Conservation (phyloP, 2,113 vertebrate species). For the Pyxicephalus adspersus region DNA sequence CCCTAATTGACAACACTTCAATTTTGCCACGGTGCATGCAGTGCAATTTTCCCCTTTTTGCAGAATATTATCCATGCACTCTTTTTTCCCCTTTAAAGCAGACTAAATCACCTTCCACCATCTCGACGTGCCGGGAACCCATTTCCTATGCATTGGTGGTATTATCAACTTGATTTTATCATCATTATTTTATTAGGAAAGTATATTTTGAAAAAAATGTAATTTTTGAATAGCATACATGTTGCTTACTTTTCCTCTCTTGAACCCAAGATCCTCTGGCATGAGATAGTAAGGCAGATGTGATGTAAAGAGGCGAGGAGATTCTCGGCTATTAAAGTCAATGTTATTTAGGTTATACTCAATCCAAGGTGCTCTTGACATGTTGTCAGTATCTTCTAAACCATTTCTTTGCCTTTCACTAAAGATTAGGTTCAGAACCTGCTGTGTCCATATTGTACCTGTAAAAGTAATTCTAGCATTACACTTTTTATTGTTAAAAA, state of each 20-base stretch:
- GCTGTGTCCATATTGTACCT: conserved; percentile 69
- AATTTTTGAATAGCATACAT: neutral
- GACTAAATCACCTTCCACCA: too few relatives aligned
- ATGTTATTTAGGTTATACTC: rapidly evolving
- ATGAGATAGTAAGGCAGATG: conserved; percentile 67
- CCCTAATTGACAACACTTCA: neutral
- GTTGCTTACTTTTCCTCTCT: conserved; percentile 62
- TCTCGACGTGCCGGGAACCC: too few relatives aligned
- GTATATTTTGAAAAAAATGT: neutral
- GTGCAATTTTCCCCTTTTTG: too few relatives aligned
- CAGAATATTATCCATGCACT: too few relatives aligned
- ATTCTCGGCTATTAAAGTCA: conserved; percentile 28
- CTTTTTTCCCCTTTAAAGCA: neutral
- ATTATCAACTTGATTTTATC: too few relatives aligned
- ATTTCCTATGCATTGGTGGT: neutral
- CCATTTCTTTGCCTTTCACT: conserved; percentile 61
- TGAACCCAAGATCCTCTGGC: conserved; percentile 63
- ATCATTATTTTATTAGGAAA: too few relatives aligned
- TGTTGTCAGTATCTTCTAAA: neutral
- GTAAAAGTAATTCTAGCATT: neutral
- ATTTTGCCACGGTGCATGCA: too few relatives aligned
- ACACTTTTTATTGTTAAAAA: too few relatives aligned
- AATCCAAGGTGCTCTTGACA: conserved; percentile 55
- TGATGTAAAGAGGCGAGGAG: conserved; percentile 59
- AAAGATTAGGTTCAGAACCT: conserved; percentile 66